A percentile compares a stretch with the other conserved stretches of the same genome.
Evolutionary conservation across 1,140 invertebrate species (phyloP).

Genomic region (Panagrolaimus sp.): DNA sequence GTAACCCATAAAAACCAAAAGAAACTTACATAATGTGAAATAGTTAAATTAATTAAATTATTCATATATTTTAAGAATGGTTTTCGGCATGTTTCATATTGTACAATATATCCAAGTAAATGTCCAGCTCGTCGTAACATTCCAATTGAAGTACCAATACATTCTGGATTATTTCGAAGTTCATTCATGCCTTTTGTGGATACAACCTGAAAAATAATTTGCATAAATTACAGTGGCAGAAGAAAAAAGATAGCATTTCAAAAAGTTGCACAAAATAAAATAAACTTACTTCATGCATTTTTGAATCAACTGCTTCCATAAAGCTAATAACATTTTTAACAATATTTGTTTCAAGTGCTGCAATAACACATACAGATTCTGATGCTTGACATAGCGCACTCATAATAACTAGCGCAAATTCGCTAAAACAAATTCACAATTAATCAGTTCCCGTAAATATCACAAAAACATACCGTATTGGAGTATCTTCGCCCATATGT

Average conservation of each 20-base stretch:
- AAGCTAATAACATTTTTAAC: slow-evolving; percentile 87
- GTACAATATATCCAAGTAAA: slow-evolving; percentile 40
- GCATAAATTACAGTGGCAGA: too few relatives aligned
- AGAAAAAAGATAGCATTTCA: too few relatives aligned
- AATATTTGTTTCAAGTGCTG: slow-evolving; percentile 72
- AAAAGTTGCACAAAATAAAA: too few relatives aligned
- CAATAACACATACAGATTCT: slow-evolving; percentile 80
- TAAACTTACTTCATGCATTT: slow-evolving; percentile 48
- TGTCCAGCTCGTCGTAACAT: slow-evolving; percentile 86
- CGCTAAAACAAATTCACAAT: slow-evolving; percentile 66
- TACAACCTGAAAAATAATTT: slow-evolving; percentile 68
- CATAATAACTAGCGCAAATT: slow-evolving; percentile 83
- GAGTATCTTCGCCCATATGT: slow-evolving; percentile 70
- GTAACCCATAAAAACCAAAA: background rate
- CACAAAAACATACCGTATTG: slow-evolving; percentile 73
- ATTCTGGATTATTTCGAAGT: slow-evolving; percentile 89
- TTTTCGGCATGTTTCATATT: slow-evolving; percentile 29
- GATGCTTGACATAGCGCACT: slow-evolving; percentile 84
- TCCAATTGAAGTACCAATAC: slow-evolving; percentile 95
- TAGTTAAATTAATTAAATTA: slow-evolving; percentile 2
- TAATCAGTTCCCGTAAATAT: background rate
- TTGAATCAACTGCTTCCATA: slow-evolving; percentile 70
- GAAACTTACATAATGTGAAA: slow-evolving; percentile 5
- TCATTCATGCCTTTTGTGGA: slow-evolving; percentile 86
- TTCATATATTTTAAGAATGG: slow-evolving; percentile 18